A percentile compares a stretch with the other conserved stretches of the same genome.
These are phyloP conservation scores for Syngnathus floridae DNA, from an alignment of 2,113 vertebrate genomes.

Conservation along the genomic window DNA sequence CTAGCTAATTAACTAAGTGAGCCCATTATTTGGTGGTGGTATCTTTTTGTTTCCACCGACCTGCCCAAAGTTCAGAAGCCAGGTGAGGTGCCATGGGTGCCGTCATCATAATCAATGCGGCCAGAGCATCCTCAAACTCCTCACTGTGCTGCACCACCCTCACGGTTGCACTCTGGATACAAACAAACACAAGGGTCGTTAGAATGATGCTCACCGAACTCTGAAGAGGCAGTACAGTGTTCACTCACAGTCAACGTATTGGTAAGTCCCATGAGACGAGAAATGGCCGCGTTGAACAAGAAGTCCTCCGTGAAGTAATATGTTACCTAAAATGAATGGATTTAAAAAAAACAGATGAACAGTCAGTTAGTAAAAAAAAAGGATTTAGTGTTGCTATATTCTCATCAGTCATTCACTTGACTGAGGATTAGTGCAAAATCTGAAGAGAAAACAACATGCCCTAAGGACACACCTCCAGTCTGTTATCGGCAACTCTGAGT, in stretches of 20 bases:
- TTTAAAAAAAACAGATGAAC: constrained; percentile 11
- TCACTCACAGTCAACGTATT: constrained; percentile 79
- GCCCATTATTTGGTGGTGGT: not conserved
- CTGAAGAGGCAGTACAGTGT: not conserved
- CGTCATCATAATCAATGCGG: constrained; percentile 79
- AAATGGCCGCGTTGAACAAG: constrained; percentile 86
- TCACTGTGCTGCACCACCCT: constrained; percentile 77
- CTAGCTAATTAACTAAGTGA: not conserved
- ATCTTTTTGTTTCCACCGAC: constrained; percentile 58
- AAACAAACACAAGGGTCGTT: not conserved
- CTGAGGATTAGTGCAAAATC: not conserved
- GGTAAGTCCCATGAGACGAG: constrained; percentile 86
- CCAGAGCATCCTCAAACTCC: constrained; percentile 88
- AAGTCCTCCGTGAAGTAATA: constrained; percentile 82
- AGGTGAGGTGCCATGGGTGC: constrained; percentile 90
- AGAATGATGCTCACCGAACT: not conserved
- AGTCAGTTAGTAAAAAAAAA: not conserved
- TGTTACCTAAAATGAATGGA: constrained; percentile 75
- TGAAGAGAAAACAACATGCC: constrained; percentile 24
- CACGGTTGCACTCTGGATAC: constrained; percentile 72
- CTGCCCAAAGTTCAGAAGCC: constrained; percentile 94
- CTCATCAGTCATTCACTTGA: not conserved
- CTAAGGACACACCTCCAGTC: constrained; percentile 3
- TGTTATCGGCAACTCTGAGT: constrained; percentile 18
- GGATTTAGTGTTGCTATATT: not conserved